Base-by-base conservation (phyloP, 2,888 invertebrate genomes). In the Philonicus albiceps region DNA sequence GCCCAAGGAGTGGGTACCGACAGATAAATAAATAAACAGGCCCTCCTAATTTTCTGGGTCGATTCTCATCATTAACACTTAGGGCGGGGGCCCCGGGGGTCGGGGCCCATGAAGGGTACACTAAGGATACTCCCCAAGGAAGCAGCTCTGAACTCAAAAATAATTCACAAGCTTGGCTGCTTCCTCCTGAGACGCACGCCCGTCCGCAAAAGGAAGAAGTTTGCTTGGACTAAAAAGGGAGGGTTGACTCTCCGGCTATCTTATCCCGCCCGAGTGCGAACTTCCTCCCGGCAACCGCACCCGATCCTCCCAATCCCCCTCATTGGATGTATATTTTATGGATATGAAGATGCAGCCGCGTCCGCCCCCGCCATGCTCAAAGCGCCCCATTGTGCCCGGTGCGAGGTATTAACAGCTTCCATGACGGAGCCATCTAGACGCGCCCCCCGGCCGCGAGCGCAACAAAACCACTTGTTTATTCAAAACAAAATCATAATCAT, bases 31-130 rank as follows among this genome's bases (percentile, higher is more conserved):
- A 87, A 76, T 87, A 87, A 87, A 72, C 84, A 87, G 64, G 83
- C 86, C 49, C 83, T 86, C 84, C 64, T 87, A 87, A 87, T 87
- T 87, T 87, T 84, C 83, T 86, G 87, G 87, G 86, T 81, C 84
- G 87, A 86, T 87, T 86, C 87, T 83, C 86, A 86, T 86, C 87
- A 87, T 87, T 87, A 87, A 87, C 87, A 87, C 83, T 74, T 86
- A 84, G 75, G 83, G 83, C 64, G 53, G 73, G 34, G 75, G 64
- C 8, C 31, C n/a, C n/a, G n/a, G n/a, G n/a, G n/a, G n/a, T n/a
- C n/a, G n/a, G 8, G 31, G n/a, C 16, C 11, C 7, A 22, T 0
- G 53, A 75, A 16, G 75, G 86, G 76, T 86, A 30, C n/a, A n/a
- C 49, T 86, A 53, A 27, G 75, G 86, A 86, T 76, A 30, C 49